Percentiles rank a stretch among this genome's conserved stretches.
These are phyloP conservation scores for Chaenogobius annularis DNA, from an alignment of 2,113 vertebrate species.

Conservation along the genomic window DNA sequence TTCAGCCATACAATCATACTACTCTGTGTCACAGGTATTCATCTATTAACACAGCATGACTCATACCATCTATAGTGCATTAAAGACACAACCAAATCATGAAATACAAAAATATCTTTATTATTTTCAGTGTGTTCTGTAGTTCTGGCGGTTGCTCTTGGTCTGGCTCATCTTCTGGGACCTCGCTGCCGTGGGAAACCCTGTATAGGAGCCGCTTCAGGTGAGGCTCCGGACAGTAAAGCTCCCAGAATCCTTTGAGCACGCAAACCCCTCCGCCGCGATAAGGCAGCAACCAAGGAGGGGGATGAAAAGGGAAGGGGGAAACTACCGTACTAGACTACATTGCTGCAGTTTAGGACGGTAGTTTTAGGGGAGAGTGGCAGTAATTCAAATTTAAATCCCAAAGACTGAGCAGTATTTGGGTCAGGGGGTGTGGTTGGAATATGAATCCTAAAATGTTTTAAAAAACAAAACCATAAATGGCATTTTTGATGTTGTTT, in stretches of 20 bases:
- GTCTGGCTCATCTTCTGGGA: constrained; percentile 13
- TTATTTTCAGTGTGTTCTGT: not conserved
- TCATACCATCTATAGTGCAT: not conserved
- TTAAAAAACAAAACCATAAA: too few relatives aligned
- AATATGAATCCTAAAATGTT: too few relatives aligned
- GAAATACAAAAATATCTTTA: constrained; percentile 1
- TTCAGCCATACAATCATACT: too few relatives aligned
- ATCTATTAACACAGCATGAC: too few relatives aligned
- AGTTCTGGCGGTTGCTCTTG: not conserved
- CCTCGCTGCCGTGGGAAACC: constrained; percentile 12
- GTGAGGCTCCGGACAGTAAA: constrained; percentile 1
- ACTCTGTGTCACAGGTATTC: too few relatives aligned
- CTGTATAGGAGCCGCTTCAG: not conserved
- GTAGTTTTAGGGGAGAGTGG: not conserved
- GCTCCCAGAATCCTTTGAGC: constrained; percentile 12
- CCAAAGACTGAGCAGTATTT: too few relatives aligned
- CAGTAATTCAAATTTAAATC: too few relatives aligned
- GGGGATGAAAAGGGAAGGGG: not conserved
- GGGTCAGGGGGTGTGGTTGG: not conserved
- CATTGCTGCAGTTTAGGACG: not conserved
- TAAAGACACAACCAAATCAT: not conserved
- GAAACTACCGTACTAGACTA: not conserved
- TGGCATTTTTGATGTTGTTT: too few relatives aligned
- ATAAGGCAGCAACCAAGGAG: constrained; percentile 4
- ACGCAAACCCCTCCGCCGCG: constrained; percentile 6